These are phyloP conservation scores for Tetranychus piercei DNA, from an alignment of 2,888 invertebrate species.

Conservation along the genomic window DNA sequence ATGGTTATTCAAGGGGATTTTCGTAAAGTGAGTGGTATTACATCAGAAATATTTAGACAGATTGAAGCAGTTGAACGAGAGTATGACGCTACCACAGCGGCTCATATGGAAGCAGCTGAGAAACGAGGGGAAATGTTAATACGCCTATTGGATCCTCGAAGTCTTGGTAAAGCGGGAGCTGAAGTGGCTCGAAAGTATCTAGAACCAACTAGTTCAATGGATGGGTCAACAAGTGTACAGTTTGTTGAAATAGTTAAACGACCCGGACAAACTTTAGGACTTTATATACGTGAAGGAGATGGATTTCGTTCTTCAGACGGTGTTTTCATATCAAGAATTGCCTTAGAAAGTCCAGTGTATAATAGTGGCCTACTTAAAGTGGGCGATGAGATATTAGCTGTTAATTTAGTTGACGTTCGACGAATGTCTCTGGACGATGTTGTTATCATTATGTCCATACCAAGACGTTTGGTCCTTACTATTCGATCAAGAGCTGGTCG, in stretches of 20 bases:
- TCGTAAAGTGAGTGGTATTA: constrained; percentile 86
- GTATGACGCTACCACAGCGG: constrained; percentile 76
- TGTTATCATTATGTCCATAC: constrained; percentile 97
- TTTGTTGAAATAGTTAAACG: constrained; percentile 96
- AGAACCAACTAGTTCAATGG: constrained; percentile 26
- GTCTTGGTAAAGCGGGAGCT: constrained; percentile 64
- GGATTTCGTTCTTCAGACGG: constrained; percentile 86
- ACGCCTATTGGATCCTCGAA: constrained; percentile 65
- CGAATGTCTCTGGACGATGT: constrained; percentile 97
- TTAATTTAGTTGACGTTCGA: constrained; percentile 91
- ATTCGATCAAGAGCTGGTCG: constrained; percentile 48
- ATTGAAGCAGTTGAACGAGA: constrained; percentile 91
- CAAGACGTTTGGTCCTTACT: constrained; percentile 75
- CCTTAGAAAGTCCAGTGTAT: constrained; percentile 86
- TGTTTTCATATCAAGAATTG: constrained; percentile 90
- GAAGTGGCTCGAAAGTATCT: constrained; percentile 74
- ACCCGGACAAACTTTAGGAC: constrained; percentile 90
- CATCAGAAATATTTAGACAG: constrained; percentile 87
- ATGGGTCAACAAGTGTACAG: constrained; percentile 23
- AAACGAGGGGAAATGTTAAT: constrained; percentile 80
- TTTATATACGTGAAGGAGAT: constrained; percentile 96
- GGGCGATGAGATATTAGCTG: constrained; percentile 93
- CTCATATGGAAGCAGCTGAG: constrained; percentile 67
- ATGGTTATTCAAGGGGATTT: constrained; percentile 73
- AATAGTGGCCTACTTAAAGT: constrained; percentile 88